phyloP scores from a whole-genome alignment of 2,113 vertebrate genomes.

The Emydocephalus ijimae region DNA sequence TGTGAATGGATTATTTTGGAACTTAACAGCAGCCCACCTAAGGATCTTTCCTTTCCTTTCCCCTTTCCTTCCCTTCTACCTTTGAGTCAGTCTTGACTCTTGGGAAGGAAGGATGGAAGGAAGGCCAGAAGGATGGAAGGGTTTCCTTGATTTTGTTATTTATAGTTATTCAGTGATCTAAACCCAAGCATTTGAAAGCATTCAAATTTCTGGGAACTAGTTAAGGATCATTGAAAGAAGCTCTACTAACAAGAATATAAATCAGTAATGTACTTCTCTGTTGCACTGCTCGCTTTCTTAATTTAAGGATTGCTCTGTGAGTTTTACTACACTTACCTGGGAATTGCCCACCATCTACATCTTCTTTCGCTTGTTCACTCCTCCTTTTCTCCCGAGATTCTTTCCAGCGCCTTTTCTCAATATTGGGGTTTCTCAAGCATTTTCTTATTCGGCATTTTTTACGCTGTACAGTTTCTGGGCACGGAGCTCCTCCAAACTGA shows the following conservation, averaged over 20 bases:
- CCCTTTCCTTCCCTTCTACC: neutral
- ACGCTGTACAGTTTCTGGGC: conserved; percentile 88
- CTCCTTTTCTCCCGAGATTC: conserved; percentile 88
- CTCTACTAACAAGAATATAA: neutral
- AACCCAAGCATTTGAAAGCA: neutral
- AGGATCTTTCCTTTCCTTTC: neutral
- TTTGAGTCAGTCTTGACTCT: no score
- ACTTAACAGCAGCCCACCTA: neutral
- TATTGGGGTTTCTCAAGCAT: conserved; percentile 79
- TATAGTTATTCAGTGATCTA: neutral
- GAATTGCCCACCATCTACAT: conserved; percentile 74
- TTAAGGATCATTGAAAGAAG: neutral
- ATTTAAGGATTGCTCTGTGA: neutral
- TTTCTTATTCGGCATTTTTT: conserved; percentile 91
- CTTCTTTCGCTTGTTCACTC: conserved; percentile 80
- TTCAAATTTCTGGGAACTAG: neutral
- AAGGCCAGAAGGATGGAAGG: no score
- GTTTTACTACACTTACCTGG: conserved; percentile 73
- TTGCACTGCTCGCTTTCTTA: neutral
- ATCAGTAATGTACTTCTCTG: neutral
- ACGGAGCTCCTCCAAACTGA: conserved; percentile 89
- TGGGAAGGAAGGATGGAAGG: neutral
- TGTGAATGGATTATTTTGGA: neutral
- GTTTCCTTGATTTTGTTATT: neutral
- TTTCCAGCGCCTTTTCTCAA: conserved; percentile 88